Percentiles rank a stretch among this genome's conserved stretches.
Conservation (phyloP, 2,797 vertebrate species). For the Catharus ustulatus region DNA sequence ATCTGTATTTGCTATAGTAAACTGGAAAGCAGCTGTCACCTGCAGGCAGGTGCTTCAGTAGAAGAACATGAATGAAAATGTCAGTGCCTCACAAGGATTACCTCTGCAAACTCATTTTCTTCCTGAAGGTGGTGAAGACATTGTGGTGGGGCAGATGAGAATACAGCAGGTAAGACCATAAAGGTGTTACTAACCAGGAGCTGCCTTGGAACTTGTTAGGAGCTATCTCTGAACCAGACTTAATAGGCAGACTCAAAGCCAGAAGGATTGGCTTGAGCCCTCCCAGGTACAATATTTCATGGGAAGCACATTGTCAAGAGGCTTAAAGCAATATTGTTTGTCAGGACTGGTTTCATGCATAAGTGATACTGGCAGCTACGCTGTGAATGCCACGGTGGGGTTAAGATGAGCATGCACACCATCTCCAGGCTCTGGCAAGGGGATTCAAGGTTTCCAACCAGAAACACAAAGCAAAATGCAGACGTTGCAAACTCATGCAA, state of each 20-base stretch:
- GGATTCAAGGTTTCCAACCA: slow-evolving; percentile 41
- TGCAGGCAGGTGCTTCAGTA: background rate
- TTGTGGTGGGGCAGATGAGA: background rate
- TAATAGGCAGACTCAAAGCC: background rate
- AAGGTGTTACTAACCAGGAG: background rate
- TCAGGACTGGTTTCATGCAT: background rate
- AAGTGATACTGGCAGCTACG: background rate
- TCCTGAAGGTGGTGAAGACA: background rate
- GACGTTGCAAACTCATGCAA: slow-evolving; percentile 38
- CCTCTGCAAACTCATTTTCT: background rate
- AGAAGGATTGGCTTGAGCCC: background rate
- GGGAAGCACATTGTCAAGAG: background rate
- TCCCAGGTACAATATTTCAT: background rate
- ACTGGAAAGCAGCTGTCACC: background rate
- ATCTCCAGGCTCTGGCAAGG: slow-evolving; percentile 17
- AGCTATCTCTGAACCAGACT: background rate
- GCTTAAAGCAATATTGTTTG: background rate
- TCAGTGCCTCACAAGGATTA: background rate
- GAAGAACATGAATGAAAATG: background rate
- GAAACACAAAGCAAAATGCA: slow-evolving; percentile 44
- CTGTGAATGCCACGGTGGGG: background rate
- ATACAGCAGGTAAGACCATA: background rate
- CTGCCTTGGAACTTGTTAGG: background rate
- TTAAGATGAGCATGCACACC: background rate
- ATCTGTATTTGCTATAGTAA: background rate